Evolutionary conservation across 2,797 vertebrate genomes (phyloP).

Genomic region (Cryptoblepharus egeriae): DNA sequence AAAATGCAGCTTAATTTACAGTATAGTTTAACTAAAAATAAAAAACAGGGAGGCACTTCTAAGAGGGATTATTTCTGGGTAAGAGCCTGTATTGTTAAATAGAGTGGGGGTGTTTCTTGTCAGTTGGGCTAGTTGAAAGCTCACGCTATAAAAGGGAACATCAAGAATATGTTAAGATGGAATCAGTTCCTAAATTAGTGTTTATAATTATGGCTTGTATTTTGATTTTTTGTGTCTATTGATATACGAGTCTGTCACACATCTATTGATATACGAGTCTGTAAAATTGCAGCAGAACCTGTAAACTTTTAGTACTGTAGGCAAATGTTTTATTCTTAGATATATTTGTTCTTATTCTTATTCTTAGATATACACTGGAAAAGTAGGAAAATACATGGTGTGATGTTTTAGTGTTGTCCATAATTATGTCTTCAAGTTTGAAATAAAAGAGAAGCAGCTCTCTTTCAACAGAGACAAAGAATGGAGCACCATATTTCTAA

Average conservation of each 20-base stretch:
- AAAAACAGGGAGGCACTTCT: conserved; percentile 16
- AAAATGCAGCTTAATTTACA: conserved; percentile 31
- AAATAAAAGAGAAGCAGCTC: conserved; percentile 45
- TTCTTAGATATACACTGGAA: neutral
- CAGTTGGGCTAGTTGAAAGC: neutral
- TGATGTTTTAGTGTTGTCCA: neutral
- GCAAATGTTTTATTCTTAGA: neutral
- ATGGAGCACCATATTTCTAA: conserved; percentile 25
- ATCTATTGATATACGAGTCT: neutral
- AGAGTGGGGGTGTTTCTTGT: neutral
- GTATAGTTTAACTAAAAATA: neutral
- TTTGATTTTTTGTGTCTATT: neutral
- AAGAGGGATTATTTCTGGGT: neutral
- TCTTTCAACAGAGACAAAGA: conserved; percentile 26
- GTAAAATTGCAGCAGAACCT: neutral
- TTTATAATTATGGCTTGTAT: neutral
- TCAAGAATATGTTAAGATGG: neutral
- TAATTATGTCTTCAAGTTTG: conserved; percentile 49
- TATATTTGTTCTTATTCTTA: neutral
- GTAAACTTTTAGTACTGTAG: neutral
- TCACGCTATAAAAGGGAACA: neutral
- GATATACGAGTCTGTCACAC: no score
- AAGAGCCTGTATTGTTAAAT: conserved; percentile 4
- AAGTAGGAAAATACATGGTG: neutral
- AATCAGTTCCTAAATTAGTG: neutral